Base-by-base conservation (phyloP, 1,140 invertebrate species). In the Panonychus citri region DNA sequence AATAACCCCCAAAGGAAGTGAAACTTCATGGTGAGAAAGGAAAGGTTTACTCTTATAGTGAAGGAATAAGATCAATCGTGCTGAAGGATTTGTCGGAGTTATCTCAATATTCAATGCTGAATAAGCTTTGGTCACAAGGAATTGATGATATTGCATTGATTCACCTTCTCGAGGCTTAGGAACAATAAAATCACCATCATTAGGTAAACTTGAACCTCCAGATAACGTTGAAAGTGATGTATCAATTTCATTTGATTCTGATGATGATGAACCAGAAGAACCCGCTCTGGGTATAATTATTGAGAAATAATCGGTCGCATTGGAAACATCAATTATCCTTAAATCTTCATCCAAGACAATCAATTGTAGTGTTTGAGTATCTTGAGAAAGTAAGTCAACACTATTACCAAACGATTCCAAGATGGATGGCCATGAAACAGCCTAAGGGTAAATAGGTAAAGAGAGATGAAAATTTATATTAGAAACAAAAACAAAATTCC, bases 21-120 rank as follows among this genome's bases (percentile, higher is more conserved):
- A 54, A 3, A 65, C 17, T 50, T 67, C 64, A 54, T 64, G 63
- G 28, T 58, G 57, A 53, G 61, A 28, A 12, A 63, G 51, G 12
- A 63, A 30, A 4, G 66, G 66, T 55, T 66, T 67, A 1, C 56
- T 55, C 40, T 60, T 54, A 24, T 62, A 59, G 37, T 64, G 64
- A 3, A 67, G 37, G 39, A 64, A 65, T 2, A 66, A 28, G 12
- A 65, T 54, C 7, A 66, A 27, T 17, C 58, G 59, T 17, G 62
- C 56, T 25, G 64, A 46, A 15, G 55, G 50, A 50, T 62, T 60
- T 25, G 55, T 57, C 3, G 65, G 65, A 12, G 56, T 58, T 12
- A 66, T 61, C 58, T 66, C 65, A 34, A 66, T 62, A 50, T 64
- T 66, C 1, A 66, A 57, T 17, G 64, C 61, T 37, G 64, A 62